phyloP scores from a whole-genome alignment of 2,113 vertebrate genomes.

The Lepidiolamprologus cunningtoni region DNA sequence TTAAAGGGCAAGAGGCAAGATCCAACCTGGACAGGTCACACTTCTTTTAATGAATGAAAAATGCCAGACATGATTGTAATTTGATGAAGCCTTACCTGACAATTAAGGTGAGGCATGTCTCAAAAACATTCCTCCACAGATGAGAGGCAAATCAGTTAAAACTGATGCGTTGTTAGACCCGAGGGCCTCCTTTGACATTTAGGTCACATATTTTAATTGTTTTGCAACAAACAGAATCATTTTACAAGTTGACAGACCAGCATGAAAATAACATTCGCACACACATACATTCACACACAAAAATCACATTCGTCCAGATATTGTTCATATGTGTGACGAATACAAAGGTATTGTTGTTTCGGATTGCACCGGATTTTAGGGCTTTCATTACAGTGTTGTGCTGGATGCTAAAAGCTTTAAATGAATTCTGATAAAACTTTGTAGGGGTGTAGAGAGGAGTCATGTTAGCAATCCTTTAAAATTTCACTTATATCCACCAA shows the following conservation, averaged over 20 bases:
- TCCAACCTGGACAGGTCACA: background rate
- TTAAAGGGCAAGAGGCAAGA: background rate
- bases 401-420: background rate
- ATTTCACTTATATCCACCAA: background rate
- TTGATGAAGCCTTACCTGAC: background rate
- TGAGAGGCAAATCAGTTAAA: background rate
- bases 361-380: background rate
- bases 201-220: background rate
- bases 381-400: background rate
- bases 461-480: background rate
- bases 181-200: background rate
- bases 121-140: background rate
- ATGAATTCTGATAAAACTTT: background rate
- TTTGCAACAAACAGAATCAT: background rate
- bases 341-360: background rate
- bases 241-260: background rate
- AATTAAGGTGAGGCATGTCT: background rate
- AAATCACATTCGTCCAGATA: background rate
- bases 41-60: background rate
- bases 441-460: background rate
- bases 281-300: background rate
- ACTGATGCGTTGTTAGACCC: background rate
- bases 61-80: background rate
- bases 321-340: background rate
- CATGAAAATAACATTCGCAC: background rate